Evolutionary conservation across 1,140 invertebrate species (phyloP), one percentile per base, ranked within the genome.

Genomic region (Lordiphosa mommai): DNA sequence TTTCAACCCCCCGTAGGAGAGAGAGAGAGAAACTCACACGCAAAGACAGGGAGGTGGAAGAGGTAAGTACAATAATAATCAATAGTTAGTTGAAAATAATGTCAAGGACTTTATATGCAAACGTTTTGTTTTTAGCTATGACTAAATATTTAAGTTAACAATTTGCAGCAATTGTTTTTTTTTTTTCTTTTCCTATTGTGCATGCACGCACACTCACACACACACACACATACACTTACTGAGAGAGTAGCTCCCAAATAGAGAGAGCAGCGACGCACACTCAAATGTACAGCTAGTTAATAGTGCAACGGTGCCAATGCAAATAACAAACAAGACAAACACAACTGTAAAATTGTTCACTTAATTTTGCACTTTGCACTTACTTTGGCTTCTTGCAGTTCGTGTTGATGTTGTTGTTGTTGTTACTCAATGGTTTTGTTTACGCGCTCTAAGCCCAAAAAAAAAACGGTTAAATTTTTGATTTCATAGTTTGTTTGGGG

Each of bases 141-240:
- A 47, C 72, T 79, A 69, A 56, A 65, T 79, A 73, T 79, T 79
- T 73, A 74, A 70, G 51, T 58, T 51, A 68, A 37, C 51, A 79
- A 79, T 79, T 79, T 51, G 43, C 73, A 73, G 38, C 51, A 65
- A 55, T 60, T 55, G 30, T 53, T 37, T 40, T 69, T 23, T 67
- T 46, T 29, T 53, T 59, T 46, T 29, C 49, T 59, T 53, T 52
- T 61, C 66, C 41, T 53, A 69, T 69, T 69, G 61, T 66, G 44
- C 66, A 69, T 56, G 33, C 30, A 38, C n/a, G 58, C 53, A 47
- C 38, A 46, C 13, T 50, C 16, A 40, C 48, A 40, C 16, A n/a
- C 4, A 9, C n/a, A 17, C 8, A 27, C n/a, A n/a, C n/a, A n/a
- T n/a, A n/a, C n/a, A 50, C 37, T 43, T 29, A 44, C 13, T 14